These are phyloP conservation scores for Drosophila santomea DNA, from an alignment of 1,140 invertebrate genomes.

Conservation along the genomic window DNA sequence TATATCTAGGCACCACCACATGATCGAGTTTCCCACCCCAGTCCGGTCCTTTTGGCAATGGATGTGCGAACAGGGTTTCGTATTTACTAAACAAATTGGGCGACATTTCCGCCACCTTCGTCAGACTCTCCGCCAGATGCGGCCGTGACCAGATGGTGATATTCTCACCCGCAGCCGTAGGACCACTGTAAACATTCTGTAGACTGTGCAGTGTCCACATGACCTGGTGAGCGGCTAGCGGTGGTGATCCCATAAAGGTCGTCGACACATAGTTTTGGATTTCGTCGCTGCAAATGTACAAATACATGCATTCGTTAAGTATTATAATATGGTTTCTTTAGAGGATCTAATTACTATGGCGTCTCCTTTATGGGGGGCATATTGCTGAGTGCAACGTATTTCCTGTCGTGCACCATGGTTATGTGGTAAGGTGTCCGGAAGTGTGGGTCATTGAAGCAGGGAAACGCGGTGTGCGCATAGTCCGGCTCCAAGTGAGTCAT, in stretches of 20 bases:
- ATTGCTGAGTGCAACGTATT: constrained; percentile 90
- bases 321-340: neutral
- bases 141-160: constrained; percentile 10
- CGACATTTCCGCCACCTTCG: neutral
- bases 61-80: neutral
- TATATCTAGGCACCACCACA: constrained; percentile 12
- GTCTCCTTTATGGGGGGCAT: constrained; percentile 87
- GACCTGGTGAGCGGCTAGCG: constrained; percentile 19
- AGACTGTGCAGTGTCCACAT: constrained; percentile 20
- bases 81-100: neutral
- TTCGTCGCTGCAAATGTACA: neutral
- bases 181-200: neutral
- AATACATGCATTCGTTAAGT: neutral
- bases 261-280: constrained; percentile 9
- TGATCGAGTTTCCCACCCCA: constrained; percentile 8
- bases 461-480: constrained; percentile 93
- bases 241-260: constrained; percentile 11
- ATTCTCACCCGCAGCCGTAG: neutral
- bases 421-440: constrained; percentile 94
- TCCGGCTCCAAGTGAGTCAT: constrained; percentile 94
- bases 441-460: constrained; percentile 96
- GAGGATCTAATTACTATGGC: constrained; percentile 3
- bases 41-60: neutral
- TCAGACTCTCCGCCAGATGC: neutral
- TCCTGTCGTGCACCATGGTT: constrained; percentile 87